Evolutionary conservation across 2,113 vertebrate genomes (phyloP).

Genomic region (Myotis davidii): DNA sequence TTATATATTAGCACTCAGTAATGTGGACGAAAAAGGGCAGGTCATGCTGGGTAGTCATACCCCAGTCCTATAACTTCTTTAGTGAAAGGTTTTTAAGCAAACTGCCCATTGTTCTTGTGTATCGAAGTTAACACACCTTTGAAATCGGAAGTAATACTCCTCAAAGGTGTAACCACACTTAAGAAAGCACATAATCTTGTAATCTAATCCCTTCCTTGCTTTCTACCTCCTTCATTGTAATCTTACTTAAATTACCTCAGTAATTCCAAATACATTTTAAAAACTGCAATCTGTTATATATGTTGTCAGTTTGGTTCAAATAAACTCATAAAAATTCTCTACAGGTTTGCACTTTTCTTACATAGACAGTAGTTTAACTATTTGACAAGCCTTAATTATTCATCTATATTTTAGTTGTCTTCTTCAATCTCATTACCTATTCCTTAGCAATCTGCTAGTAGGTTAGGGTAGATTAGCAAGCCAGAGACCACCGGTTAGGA

Average conservation of each 20-base stretch:
- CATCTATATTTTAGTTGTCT: conserved; percentile 39
- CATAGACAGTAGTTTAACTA: neutral
- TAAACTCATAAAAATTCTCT: neutral
- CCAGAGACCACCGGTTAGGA: neutral
- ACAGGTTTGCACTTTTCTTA: neutral
- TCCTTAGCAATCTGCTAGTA: neutral
- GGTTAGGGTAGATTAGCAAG: neutral
- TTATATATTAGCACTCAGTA: conserved; percentile 19
- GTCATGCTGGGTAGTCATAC: neutral
- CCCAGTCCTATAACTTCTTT: neutral
- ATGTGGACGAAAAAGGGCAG: neutral
- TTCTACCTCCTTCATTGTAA: neutral
- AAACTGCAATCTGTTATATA: neutral
- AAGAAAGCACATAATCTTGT: neutral
- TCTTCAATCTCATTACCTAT: conserved; percentile 39
- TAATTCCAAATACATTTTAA: neutral
- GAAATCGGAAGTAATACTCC: neutral
- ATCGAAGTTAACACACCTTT: neutral
- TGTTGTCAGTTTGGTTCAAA: neutral
- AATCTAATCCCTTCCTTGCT: neutral
- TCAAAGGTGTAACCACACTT: neutral
- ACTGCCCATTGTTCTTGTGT: neutral
- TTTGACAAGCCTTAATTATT: conserved; percentile 49
- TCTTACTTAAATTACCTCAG: neutral
- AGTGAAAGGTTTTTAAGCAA: neutral